phyloP scores from a whole-genome alignment of 2,113 vertebrate species.

The Grantiella picta region DNA sequence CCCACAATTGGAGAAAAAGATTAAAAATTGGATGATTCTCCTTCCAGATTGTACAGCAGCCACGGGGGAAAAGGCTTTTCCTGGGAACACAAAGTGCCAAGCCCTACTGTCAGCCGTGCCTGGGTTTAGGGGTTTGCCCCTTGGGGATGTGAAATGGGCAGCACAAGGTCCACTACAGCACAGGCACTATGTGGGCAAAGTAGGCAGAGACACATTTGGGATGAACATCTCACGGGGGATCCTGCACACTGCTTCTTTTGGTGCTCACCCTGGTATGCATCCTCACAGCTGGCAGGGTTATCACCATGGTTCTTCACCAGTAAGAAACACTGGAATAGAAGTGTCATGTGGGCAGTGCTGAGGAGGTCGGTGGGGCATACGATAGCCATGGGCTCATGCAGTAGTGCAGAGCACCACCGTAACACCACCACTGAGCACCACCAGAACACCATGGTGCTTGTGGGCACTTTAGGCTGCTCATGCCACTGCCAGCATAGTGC shows the following conservation, averaged over 20 bases:
- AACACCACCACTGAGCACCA: background rate
- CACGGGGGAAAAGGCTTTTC: background rate
- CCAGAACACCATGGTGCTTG: background rate
- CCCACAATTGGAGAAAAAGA: background rate
- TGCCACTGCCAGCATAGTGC: background rate
- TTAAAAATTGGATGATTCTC: background rate
- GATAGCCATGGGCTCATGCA: background rate
- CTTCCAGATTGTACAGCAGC: background rate
- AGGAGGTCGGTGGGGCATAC: background rate
- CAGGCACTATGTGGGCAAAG: accelerated
- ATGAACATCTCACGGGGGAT: background rate
- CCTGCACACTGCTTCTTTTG: background rate
- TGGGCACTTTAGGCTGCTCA: background rate
- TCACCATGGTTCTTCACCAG: background rate
- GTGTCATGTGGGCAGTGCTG: accelerated
- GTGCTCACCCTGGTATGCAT: accelerated
- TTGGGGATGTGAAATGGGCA: background rate
- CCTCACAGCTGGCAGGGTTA: background rate
- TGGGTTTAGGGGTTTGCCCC: background rate
- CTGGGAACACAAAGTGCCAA: background rate
- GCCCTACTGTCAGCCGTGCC: background rate
- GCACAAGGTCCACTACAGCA: background rate
- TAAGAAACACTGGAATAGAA: background rate
- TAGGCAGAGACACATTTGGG: accelerated
- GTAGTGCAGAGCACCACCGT: background rate